A percentile compares a stretch with the other conserved stretches of the same genome.
Conservation (phyloP, 2,113 vertebrate genomes). For the Poeciliopsis prolifica region DNA sequence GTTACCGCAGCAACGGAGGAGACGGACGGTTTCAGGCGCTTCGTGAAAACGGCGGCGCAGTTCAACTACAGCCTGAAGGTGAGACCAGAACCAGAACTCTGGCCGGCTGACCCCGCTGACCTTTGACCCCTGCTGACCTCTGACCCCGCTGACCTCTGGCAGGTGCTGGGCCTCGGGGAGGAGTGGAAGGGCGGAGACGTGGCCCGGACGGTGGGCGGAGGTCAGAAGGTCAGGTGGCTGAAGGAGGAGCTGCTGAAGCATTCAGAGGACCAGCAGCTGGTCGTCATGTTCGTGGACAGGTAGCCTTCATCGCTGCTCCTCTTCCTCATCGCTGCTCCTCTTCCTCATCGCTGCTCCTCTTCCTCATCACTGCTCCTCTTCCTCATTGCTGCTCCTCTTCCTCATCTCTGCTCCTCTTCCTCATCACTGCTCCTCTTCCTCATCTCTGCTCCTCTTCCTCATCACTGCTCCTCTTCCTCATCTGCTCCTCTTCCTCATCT, state of each 20-base stretch:
- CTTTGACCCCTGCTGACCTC: background rate
- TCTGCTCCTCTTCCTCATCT: too few species aligned
- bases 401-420: too few species aligned
- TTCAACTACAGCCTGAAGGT: constrained; percentile 90
- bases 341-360: too few species aligned
- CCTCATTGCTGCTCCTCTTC: too few species aligned
- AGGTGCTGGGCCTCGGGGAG: constrained; percentile 79
- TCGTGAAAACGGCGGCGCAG: constrained; percentile 81
- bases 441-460: too few species aligned
- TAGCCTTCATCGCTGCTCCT: constrained; percentile 34
- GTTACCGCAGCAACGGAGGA: constrained; percentile 86
- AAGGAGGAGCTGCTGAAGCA: constrained; percentile 85
- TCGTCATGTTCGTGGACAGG: constrained; percentile 92
- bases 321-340: too few species aligned
- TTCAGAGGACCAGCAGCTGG: constrained; percentile 68
- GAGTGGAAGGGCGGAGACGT: constrained; percentile 85
- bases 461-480: too few species aligned
- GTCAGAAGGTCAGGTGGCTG: constrained; percentile 93
- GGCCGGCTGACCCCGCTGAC: too few species aligned
- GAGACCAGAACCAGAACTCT: constrained; percentile 9
- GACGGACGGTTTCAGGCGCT: constrained; percentile 86
- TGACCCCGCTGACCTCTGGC: constrained; percentile 14
- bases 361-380: too few species aligned
- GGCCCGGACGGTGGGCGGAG: constrained; percentile 86
- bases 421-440: too few species aligned